phyloP scores from a whole-genome alignment of 35 echinoderm and acorn worm species.

The Eucidaris tribuloides region DNA sequence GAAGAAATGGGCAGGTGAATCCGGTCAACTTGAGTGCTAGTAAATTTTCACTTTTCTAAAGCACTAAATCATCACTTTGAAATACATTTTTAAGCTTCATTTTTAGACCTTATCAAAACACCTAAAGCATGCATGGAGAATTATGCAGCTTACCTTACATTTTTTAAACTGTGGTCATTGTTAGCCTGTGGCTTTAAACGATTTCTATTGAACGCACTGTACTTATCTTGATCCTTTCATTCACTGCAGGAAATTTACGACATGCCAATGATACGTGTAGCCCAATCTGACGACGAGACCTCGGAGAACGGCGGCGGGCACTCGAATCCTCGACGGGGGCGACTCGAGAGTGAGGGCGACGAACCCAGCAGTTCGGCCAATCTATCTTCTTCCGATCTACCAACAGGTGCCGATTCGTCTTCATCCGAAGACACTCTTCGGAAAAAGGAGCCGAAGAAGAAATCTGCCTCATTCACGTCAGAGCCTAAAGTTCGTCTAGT shows the following conservation, averaged over 20 bases:
- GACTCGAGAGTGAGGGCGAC: slow-evolving; percentile 14
- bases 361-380: slow-evolving; percentile 8
- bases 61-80: no score
- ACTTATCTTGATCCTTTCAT: not conserved
- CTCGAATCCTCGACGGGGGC: not conserved
- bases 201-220: no score
- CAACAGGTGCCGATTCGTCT: slow-evolving; percentile 43
- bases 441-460: slow-evolving; percentile 29
- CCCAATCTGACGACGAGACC: slow-evolving; percentile 46
- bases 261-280: slow-evolving; percentile 89
- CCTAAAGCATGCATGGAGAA: no score
- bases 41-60: no score
- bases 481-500: slow-evolving; percentile 2
- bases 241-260: slow-evolving; percentile 71
- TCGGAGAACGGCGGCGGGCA: not conserved
- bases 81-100: no score
- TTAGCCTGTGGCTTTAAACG: no score
- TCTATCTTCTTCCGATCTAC: slow-evolving; percentile 52
- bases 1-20: no score
- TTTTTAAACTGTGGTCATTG: no score
- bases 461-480: not conserved
- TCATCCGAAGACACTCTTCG: slow-evolving; percentile 10
- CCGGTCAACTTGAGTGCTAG: no score
- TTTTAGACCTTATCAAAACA: no score
- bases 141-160: no score